Conservation (phyloP, 2,888 invertebrate species). For the Theretra japonica region DNA sequence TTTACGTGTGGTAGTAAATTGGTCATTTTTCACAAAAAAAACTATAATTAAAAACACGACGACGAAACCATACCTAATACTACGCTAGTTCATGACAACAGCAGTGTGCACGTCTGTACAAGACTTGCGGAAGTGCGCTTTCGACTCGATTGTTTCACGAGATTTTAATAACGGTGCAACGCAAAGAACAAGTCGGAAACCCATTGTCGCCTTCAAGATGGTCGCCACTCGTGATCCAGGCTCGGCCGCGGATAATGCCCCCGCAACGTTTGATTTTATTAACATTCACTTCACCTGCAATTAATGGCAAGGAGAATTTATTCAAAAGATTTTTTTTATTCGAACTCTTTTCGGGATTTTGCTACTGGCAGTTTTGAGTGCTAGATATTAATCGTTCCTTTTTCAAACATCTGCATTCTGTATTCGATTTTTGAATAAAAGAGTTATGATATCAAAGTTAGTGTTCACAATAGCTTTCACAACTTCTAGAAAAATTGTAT, state of each 20-base stretch:
- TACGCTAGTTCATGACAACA: not conserved
- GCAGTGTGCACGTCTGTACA: slow-evolving; percentile 63
- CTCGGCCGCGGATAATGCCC: slow-evolving; percentile 27
- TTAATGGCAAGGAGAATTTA: not conserved
- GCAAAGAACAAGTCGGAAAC: slow-evolving; percentile 78
- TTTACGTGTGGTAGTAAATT: no score
- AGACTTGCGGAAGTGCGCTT: slow-evolving; percentile 78
- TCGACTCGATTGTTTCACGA: slow-evolving; percentile 83
- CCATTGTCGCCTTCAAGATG: slow-evolving; percentile 81
- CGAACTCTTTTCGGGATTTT: not conserved
- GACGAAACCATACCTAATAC: not conserved
- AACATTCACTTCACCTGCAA: slow-evolving; percentile 24
- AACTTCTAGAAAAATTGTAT: not conserved
- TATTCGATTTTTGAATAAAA: not conserved
- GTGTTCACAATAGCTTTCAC: not conserved
- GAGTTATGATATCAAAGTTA: no score
- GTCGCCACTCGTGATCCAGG: slow-evolving; percentile 53
- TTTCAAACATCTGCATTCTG: not conserved
- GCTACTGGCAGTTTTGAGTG: not conserved
- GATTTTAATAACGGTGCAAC: slow-evolving; percentile 85
- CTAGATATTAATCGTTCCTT: not conserved
- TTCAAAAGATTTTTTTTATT: not conserved
- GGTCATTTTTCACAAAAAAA: not conserved
- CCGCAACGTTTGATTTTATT: slow-evolving; percentile 23
- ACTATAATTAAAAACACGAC: not conserved